Evolutionary conservation across 2,888 invertebrate species (phyloP).

Genomic region (Pandemis cinnamomeana): DNA sequence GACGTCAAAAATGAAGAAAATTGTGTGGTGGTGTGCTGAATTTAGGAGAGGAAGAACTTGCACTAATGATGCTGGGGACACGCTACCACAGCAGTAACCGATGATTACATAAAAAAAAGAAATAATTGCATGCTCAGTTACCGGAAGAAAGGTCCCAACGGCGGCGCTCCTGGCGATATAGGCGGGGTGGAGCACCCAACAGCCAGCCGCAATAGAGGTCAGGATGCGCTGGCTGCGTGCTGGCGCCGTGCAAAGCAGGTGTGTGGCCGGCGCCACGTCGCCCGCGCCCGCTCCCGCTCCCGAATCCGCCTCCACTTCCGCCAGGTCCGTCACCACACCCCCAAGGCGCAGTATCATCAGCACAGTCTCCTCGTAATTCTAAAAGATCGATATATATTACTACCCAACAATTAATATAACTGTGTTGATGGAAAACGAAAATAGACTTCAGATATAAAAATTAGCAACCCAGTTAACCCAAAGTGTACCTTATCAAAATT

Average conservation of each 20-base stretch:
- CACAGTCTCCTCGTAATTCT: conserved; percentile 83
- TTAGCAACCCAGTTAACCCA: neutral
- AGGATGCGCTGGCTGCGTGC: conserved; percentile 94
- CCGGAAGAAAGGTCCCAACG: conserved; percentile 86
- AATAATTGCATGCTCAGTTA: conserved; percentile 55
- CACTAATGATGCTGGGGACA: too few relatives aligned
- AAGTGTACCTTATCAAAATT: neutral
- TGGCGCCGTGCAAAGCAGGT: conserved; percentile 90
- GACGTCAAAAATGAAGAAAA: too few relatives aligned
- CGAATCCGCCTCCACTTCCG: conserved; percentile 49
- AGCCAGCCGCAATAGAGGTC: conserved; percentile 93
- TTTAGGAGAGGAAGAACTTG: too few relatives aligned
- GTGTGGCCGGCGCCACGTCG: conserved; percentile 84
- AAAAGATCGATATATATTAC: neutral
- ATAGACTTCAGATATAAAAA: neutral
- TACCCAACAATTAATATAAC: too few relatives aligned
- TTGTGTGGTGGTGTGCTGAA: too few relatives aligned
- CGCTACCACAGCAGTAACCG: too few relatives aligned
- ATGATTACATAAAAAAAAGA: too few relatives aligned
- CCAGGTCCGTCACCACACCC: conserved; percentile 81
- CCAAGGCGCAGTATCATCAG: conserved; percentile 85
- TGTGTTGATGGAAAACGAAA: too few relatives aligned
- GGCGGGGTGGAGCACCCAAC: conserved; percentile 93
- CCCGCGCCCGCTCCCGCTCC: conserved; percentile 66
- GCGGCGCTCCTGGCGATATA: conserved; percentile 89